A percentile compares a stretch with the other conserved stretches of the same genome.
These are phyloP conservation scores for Ophioderma brevispina DNA, from an alignment of 35 echinoderm and acorn worm genomes.

Conservation along the genomic window DNA sequence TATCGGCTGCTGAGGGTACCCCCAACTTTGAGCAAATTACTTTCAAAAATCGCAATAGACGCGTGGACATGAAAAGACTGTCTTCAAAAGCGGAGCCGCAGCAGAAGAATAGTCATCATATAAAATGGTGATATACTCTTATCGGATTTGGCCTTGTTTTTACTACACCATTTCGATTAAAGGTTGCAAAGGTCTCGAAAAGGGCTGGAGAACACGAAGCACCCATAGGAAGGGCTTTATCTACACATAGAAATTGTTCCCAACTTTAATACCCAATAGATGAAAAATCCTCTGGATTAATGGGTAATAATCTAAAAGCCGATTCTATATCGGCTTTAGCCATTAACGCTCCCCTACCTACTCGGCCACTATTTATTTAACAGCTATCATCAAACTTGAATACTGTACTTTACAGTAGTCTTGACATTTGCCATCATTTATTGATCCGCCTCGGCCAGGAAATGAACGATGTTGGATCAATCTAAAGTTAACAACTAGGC, in stretches of 20 bases:
- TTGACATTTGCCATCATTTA: not conserved
- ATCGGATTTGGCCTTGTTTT: not conserved
- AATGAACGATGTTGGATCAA: not conserved
- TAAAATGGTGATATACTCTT: not conserved
- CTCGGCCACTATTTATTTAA: not conserved
- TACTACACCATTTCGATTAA: slow-evolving; percentile 10
- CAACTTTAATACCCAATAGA: not conserved
- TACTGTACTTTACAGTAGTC: not conserved
- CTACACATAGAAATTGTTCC: not conserved
- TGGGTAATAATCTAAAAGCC: not conserved
- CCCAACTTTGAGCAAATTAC: not conserved
- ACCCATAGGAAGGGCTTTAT: slow-evolving; percentile 16
- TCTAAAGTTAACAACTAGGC: not conserved
- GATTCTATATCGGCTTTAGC: not conserved
- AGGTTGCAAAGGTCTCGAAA: not conserved
- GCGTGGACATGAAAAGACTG: not conserved
- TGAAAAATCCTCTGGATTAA: slow-evolving; percentile 9
- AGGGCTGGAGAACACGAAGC: not conserved
- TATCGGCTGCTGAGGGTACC: not conserved
- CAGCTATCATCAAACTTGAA: not conserved
- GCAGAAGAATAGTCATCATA: not conserved
- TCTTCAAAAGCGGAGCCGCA: not conserved
- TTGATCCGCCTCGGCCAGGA: not conserved
- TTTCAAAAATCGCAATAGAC: not conserved
- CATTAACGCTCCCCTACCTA: not conserved